Evolutionary conservation across 2,888 invertebrate genomes (phyloP).

Genomic region (Chrysopilus asiliformis): DNA sequence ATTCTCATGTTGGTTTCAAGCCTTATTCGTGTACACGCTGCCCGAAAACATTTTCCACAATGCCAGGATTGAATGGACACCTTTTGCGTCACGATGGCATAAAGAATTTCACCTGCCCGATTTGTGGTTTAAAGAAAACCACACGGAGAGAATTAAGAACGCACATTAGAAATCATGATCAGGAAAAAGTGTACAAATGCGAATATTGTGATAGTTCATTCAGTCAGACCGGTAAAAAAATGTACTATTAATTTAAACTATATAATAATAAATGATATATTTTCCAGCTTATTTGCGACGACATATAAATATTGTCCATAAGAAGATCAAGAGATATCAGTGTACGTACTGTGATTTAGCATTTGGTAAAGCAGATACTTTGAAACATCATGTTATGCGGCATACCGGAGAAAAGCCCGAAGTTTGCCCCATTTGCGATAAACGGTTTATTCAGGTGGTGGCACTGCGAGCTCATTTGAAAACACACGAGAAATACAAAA

Average conservation of each 20-base stretch:
- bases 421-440: slow-evolving; percentile 7
- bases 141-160: too few relatives aligned
- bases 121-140: too few relatives aligned
- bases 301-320: slow-evolving; percentile 11
- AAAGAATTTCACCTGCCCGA: too few relatives aligned
- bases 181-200: slow-evolving; percentile 5
- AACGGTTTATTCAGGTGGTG: slow-evolving; percentile 12
- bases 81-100: too few relatives aligned
- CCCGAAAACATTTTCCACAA: too few relatives aligned
- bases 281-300: slow-evolving; percentile 9
- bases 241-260: background rate
- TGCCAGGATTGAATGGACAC: too few relatives aligned
- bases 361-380: slow-evolving; percentile 12
- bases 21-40: too few relatives aligned
- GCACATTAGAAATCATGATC: slow-evolving; percentile 4
- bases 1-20: too few relatives aligned
- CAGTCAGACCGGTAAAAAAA: slow-evolving; percentile 5
- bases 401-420: slow-evolving; percentile 12
- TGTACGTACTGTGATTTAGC: slow-evolving; percentile 10
- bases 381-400: slow-evolving; percentile 12
- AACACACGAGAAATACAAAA: slow-evolving; percentile 6
- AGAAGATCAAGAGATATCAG: slow-evolving; percentile 7
- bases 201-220: slow-evolving; percentile 4
- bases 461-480: too few relatives aligned
- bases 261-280: background rate